A percentile compares a stretch with the other conserved stretches of the same genome.
phyloP scores from a whole-genome alignment of 2,113 vertebrate species.

The Hippocampus comes region DNA sequence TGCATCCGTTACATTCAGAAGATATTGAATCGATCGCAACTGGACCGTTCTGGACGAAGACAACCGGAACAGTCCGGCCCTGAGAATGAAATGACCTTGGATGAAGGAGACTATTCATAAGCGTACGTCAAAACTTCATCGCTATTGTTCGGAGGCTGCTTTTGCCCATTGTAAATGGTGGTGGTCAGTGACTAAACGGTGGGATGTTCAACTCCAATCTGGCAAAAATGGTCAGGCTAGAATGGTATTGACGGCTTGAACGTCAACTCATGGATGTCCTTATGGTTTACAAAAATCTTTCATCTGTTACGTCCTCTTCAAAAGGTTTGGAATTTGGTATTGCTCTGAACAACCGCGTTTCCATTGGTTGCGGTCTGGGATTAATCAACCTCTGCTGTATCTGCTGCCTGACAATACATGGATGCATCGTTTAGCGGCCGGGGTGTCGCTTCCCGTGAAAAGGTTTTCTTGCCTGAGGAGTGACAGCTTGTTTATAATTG shows the following conservation, averaged over 20 bases:
- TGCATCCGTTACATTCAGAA: not conserved
- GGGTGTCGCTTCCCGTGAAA: conserved; percentile 14
- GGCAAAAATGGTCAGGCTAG: not conserved
- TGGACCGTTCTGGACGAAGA: no score
- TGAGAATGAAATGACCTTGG: no score
- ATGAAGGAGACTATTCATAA: no score
- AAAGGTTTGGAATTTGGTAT: not conserved
- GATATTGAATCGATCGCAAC: no score
- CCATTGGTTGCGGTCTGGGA: not conserved
- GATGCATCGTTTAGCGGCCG: not conserved
- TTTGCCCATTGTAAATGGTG: not conserved
- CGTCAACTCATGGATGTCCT: not conserved
- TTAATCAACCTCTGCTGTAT: not conserved
- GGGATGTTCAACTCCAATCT: not conserved
- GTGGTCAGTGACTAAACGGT: not conserved
- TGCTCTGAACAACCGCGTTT: not conserved
- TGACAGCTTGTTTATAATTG: conserved; percentile 39
- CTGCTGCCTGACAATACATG: not conserved
- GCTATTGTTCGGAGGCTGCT: not conserved
- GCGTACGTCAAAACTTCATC: not conserved
- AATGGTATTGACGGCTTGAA: not conserved
- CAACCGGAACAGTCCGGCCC: no score
- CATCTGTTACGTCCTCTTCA: not conserved
- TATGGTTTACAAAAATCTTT: not conserved
- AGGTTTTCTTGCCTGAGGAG: conserved; percentile 30